Base-by-base conservation (phyloP, 1,140 invertebrate genomes). In the Trachymyrmex septentrionalis region DNA sequence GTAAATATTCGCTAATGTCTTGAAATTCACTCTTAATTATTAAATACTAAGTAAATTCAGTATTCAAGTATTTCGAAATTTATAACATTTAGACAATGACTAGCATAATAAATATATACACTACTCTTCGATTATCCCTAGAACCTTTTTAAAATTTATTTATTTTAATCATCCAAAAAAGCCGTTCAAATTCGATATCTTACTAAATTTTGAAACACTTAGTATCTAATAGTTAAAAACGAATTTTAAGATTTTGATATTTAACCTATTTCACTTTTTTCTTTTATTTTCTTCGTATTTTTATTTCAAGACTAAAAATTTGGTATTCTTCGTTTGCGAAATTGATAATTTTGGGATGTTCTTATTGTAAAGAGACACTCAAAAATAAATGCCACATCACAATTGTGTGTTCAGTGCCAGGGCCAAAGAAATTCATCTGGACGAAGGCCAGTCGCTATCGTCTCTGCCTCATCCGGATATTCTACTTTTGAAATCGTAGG, bases 351-450 rank as follows among this genome's bases (percentile, higher is more conserved):
- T 3, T 38, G n/a, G 16, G 14, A 27, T 16, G 2, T 1, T 19
- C 10, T 64, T 24, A 30, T 10, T 21, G n/a, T 16, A 19, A 21
- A 34, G 16, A 66, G 16, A 66, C 19, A 48, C 50, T 85, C 59
- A 7, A 88, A 92, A 92, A 92, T 92, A 92, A 76, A 87, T n/a
- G 77, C 61, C 87, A 87, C 53, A 72, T 27, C 63, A 53, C 24
- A 34, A 90, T 76, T 71, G 64, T 86, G 76, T 50, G 61, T 86
- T 87, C 87, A 92, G 69, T 93, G 91, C 91, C 84, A 91, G 82
- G 92, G 88, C 57, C 92, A 84, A 78, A 88, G n/a, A 27, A 63
- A 90, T 91, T 87, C 48, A 80, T 57, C 76, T 93, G 91, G 91
- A 86, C 63, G 76, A 78, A 63, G 66, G 90, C 92, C 89, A 93